Conservation (phyloP, 1,140 invertebrate species). For the Metaphire vulgaris region DNA sequence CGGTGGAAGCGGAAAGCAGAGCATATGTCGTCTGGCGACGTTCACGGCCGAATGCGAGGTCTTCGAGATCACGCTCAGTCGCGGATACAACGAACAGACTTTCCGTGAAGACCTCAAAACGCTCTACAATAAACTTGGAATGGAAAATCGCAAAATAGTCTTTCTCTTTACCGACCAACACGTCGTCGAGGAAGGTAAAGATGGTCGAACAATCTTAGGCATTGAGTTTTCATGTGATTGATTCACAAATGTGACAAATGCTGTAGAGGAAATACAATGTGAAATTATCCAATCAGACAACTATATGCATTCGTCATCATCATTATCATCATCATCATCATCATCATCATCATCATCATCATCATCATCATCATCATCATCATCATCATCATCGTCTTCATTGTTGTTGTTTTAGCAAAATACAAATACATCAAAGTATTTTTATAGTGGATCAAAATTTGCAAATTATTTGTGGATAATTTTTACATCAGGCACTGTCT, state of each 20-base stretch:
- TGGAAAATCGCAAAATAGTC: constrained; percentile 68
- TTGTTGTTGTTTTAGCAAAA: too few species aligned
- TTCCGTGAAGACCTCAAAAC: constrained; percentile 80
- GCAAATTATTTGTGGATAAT: too few species aligned
- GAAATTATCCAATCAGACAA: too few species aligned
- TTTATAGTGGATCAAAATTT: too few species aligned
- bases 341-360: constrained; percentile 14
- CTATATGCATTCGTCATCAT: too few species aligned
- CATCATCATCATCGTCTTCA: too few species aligned
- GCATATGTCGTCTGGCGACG: constrained; percentile 48
- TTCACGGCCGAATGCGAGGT: constrained; percentile 61
- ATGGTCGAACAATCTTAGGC: too few species aligned
- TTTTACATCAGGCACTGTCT: too few species aligned
- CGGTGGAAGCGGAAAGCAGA: constrained; percentile 75
- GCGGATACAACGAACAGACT: constrained; percentile 71
- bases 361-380: background rate
- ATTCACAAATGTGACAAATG: too few species aligned
- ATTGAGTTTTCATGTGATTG: too few species aligned
- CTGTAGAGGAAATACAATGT: too few species aligned
- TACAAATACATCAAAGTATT: too few species aligned
- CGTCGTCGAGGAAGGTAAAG: constrained; percentile 58
- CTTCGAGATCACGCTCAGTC: constrained; percentile 72
- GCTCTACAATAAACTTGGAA: constrained; percentile 67
- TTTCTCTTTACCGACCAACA: constrained; percentile 78
- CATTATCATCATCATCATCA: background rate